A percentile compares a stretch with the other conserved stretches of the same genome.
Evolutionary conservation across 2,113 vertebrate genomes (phyloP).

Genomic region (Vidua macroura): DNA sequence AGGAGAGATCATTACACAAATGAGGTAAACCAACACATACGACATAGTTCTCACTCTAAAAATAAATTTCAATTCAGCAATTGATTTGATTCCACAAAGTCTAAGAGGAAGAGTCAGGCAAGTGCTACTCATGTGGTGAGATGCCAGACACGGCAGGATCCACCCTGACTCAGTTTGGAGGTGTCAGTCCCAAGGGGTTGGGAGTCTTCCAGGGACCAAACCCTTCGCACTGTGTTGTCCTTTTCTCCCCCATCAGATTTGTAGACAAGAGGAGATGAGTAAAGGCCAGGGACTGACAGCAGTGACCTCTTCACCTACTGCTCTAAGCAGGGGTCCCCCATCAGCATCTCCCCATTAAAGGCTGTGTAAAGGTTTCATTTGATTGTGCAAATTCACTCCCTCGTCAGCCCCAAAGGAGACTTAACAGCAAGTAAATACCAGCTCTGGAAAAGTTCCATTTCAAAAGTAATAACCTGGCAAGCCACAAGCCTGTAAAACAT

Average conservation of each 20-base stretch:
- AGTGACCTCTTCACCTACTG: background rate
- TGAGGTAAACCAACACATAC: constrained; percentile 54
- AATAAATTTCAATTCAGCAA: constrained; percentile 30
- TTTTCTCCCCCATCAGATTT: background rate
- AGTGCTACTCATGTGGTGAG: background rate
- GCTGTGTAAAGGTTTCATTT: background rate
- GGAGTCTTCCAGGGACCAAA: background rate
- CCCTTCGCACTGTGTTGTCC: background rate
- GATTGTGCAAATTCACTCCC: constrained; percentile 48
- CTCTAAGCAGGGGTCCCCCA: background rate
- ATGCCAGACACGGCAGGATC: background rate
- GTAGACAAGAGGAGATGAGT: background rate
- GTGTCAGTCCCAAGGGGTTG: background rate
- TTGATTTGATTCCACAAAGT: background rate
- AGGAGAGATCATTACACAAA: constrained; percentile 50
- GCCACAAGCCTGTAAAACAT: background rate
- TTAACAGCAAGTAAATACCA: background rate
- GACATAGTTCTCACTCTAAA: constrained; percentile 30
- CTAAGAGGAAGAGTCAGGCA: background rate
- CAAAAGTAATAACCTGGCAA: background rate
- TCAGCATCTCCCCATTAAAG: background rate
- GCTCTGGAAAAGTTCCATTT: background rate
- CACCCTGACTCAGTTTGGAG: background rate
- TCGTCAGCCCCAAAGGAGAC: background rate
- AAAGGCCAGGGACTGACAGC: background rate